A percentile compares a stretch with the other conserved stretches of the same genome.
phyloP scores from a whole-genome alignment of 1,140 invertebrate species.

The Nephotettix cincticeps region DNA sequence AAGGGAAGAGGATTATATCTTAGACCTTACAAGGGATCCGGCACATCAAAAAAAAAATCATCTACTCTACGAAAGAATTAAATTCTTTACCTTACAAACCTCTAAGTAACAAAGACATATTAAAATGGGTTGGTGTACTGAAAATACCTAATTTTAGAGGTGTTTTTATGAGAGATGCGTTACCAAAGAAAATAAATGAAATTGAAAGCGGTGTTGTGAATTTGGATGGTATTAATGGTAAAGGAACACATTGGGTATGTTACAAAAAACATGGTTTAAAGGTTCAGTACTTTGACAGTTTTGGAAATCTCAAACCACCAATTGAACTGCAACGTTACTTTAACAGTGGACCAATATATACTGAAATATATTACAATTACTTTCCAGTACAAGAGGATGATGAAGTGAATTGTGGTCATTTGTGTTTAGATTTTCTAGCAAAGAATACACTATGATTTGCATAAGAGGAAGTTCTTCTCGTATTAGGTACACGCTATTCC shows the following conservation, averaged over 20 bases:
- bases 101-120: conserved; percentile 19
- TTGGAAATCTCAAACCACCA: conserved; percentile 16
- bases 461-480: not conserved
- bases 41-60: conserved; percentile 17
- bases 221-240: conserved; percentile 37
- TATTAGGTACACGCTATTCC: conserved; percentile 6
- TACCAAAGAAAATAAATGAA: conserved; percentile 35
- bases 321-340: conserved; percentile 16
- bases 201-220: conserved; percentile 43
- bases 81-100: conserved; percentile 15
- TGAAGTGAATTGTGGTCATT: conserved; percentile 22
- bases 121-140: not conserved
- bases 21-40: conserved; percentile 25
- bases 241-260: conserved; percentile 44
- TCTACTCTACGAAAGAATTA: not conserved
- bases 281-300: conserved; percentile 26
- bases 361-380: conserved; percentile 26
- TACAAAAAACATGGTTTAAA: conserved; percentile 39
- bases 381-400: conserved; percentile 8
- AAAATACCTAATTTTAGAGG: conserved; percentile 33
- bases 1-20: conserved; percentile 23
- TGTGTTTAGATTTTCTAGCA: conserved; percentile 8
- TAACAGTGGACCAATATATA: not conserved
- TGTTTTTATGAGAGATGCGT: conserved; percentile 32
- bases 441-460: not conserved